Evolutionary conservation across 2,797 vertebrate genomes (phyloP).

Genomic region (Novumbra hubbsi): DNA sequence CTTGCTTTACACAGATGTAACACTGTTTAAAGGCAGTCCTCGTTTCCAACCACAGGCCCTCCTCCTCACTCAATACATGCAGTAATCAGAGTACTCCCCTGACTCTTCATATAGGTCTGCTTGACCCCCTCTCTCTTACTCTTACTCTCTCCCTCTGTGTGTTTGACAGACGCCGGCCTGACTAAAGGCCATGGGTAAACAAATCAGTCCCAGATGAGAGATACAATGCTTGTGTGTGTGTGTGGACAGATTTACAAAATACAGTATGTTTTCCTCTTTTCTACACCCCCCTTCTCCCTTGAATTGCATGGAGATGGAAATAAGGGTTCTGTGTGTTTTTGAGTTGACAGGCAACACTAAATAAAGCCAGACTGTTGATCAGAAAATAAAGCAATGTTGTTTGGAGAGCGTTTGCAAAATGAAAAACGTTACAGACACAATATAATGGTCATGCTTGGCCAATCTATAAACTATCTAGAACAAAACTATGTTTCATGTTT

Average conservation of each 20-base stretch:
- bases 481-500: too few species aligned
- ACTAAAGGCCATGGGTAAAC: background rate
- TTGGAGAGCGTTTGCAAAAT: too few species aligned
- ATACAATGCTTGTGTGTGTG: background rate
- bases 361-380: background rate
- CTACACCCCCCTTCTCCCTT: background rate
- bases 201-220: conserved; percentile 3
- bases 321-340: background rate
- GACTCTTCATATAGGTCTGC: conserved; percentile 36
- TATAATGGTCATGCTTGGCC: too few species aligned
- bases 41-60: conserved; percentile 15
- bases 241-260: conserved; percentile 25
- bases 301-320: background rate
- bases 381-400: background rate
- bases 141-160: background rate
- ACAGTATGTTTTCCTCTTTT: conserved; percentile 66
- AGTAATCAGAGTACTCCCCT: conserved; percentile 69
- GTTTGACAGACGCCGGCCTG: background rate
- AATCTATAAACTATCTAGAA: too few species aligned
- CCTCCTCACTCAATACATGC: conserved; percentile 42
- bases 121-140: background rate
- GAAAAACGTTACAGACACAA: too few species aligned
- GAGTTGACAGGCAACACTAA: background rate
- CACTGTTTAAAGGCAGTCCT: background rate
- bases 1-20: background rate